Base-by-base conservation (phyloP, 2,113 vertebrate species). In the Phoxinus phoxinus region DNA sequence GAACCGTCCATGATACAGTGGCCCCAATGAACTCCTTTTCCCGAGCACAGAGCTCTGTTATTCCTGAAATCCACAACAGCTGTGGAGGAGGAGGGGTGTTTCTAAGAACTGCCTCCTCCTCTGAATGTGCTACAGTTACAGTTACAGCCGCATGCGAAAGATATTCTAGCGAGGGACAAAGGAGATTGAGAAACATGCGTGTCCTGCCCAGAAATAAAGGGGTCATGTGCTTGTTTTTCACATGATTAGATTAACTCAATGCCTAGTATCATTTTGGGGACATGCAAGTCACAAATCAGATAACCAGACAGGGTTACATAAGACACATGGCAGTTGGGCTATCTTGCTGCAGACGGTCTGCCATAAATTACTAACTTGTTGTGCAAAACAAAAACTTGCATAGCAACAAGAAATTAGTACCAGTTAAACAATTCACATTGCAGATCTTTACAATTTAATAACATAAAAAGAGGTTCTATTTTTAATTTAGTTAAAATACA, bases 41-140 rank as follows among this genome's bases (percentile, higher is more conserved):
- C 81, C 77, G 48, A 82, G 93, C 79, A 95, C 94, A 90, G 91
- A 88, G 94, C 93, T 91, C 92, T 91, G 61, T 90, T 87, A 91
- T 91, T 92, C 88, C 88, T 91, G 90, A 91, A 92, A 90, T 86
- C 84, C 88, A 84, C 82, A 87, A 79, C 46, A 81, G 88, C 82
- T 83, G 85, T 44, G 19, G 23, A 72, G 84, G 90, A 35, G 48
- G 82, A 90, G 89, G 92, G 85, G 86, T n/a, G 78, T 48, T 87
- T 86, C 84, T 88, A 87, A 85, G 85, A 88, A 85, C 67, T 51
- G 73, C 83, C 86, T 83, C 81, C 78, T 85, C 75, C 76, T 87
- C 61, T 69, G 21, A 76, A 19, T 78, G 83, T n/a, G n/a, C 27
- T 82, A 80, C 58, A 75, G 81, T 75, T 48, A 65, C 59, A 58